These are phyloP conservation scores for Esox lucius DNA, from an alignment of 2,797 vertebrate species.

Conservation along the genomic window DNA sequence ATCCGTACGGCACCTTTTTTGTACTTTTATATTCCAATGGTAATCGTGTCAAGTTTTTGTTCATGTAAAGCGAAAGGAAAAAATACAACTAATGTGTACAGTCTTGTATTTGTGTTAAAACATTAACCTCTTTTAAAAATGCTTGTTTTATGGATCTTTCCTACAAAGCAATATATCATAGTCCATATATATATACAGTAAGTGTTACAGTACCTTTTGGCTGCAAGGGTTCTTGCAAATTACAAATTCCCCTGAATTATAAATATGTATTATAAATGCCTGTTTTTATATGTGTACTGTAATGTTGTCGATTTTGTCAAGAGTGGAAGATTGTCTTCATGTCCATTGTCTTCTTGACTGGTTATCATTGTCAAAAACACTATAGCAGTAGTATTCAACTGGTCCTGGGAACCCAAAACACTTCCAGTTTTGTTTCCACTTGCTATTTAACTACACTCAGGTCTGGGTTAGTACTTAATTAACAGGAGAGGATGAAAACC, in stretches of 20 bases:
- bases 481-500: too few relatives aligned
- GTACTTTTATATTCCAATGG: slow-evolving; percentile 1
- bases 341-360: slow-evolving; percentile 20
- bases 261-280: slow-evolving; percentile 68
- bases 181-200: slow-evolving; percentile 39
- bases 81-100: slow-evolving; percentile 36
- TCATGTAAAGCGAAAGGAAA: slow-evolving; percentile 27
- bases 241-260: slow-evolving; percentile 51
- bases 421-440: too few relatives aligned
- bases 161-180: slow-evolving; percentile 39
- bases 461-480: too few relatives aligned
- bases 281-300: slow-evolving; percentile 44
- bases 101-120: slow-evolving; percentile 11
- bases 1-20: slow-evolving; percentile 36
- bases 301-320: slow-evolving; percentile 14
- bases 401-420: too few relatives aligned
- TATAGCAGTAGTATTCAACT: neutral
- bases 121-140: slow-evolving; percentile 2
- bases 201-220: slow-evolving; percentile 47
- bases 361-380: slow-evolving; percentile 9
- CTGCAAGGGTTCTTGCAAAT: slow-evolving; percentile 30
- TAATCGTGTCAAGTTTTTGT: neutral
- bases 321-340: slow-evolving; percentile 19
- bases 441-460: too few relatives aligned
- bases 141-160: slow-evolving; percentile 31